These are phyloP conservation scores for Orcinus orca DNA, from an alignment of 2,113 vertebrate genomes.

Conservation along the genomic window DNA sequence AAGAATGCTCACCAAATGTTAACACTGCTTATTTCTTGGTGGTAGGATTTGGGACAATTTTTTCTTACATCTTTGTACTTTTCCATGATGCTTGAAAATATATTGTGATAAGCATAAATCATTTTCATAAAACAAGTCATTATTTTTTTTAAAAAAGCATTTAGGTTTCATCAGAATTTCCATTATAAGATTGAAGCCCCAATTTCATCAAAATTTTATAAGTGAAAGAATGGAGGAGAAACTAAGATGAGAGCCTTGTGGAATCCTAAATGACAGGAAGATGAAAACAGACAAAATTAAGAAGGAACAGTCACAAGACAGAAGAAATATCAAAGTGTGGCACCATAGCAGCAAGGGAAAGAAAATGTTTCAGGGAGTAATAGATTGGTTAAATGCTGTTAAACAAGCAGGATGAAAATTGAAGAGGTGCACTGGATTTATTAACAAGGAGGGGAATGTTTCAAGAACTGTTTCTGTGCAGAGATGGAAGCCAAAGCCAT, in stretches of 20 bases:
- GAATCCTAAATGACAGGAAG: not conserved
- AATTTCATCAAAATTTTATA: slow-evolving; percentile 13
- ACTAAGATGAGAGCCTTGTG: not conserved
- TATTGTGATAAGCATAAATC: not conserved
- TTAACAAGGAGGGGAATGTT: not conserved
- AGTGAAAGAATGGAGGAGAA: not conserved
- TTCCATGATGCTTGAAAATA: not conserved
- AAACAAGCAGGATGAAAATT: not conserved
- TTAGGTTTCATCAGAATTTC: not conserved
- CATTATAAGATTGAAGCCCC: not conserved
- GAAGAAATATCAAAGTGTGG: not conserved
- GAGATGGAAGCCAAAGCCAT: not conserved
- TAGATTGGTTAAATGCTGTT: not conserved
- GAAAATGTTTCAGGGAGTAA: not conserved
- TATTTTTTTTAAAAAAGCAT: not conserved
- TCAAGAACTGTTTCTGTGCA: not conserved
- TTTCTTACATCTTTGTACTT: not conserved
- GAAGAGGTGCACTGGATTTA: not conserved
- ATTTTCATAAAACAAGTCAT: not conserved
- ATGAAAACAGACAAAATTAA: not conserved
- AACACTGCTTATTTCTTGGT: not conserved
- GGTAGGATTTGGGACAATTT: not conserved
- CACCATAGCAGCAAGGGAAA: not conserved
- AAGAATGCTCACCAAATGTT: not conserved
- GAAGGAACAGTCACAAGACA: not conserved